A percentile compares a stretch with the other conserved stretches of the same genome.
Evolutionary conservation across 2,113 vertebrate species (phyloP).

Genomic region (Brienomyrus longianalis): DNA sequence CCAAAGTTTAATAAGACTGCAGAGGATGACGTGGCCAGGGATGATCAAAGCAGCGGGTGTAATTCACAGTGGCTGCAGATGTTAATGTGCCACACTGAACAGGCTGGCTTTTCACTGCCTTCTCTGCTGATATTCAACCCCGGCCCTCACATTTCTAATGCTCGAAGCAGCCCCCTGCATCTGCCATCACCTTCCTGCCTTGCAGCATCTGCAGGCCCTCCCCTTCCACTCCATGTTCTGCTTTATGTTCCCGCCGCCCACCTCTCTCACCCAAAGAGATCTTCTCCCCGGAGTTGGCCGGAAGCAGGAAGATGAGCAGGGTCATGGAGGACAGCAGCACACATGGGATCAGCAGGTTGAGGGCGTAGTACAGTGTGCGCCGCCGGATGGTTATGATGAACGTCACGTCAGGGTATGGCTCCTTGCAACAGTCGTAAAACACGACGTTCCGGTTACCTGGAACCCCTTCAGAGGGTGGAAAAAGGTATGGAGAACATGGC

Average conservation of each 20-base stretch:
- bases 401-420: conserved; percentile 66
- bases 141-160: neutral
- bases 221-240: neutral
- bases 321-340: conserved; percentile 67
- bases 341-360: conserved; percentile 68
- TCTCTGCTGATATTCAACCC: neutral
- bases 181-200: conserved; percentile 37
- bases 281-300: conserved; percentile 73
- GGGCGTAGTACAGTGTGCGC: conserved; percentile 65
- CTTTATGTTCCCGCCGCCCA: neutral
- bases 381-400: conserved; percentile 63
- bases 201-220: neutral
- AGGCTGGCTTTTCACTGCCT: neutral
- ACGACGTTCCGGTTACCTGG: conserved; percentile 54
- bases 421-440: conserved; percentile 66
- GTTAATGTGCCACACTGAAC: neutral
- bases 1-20: neutral
- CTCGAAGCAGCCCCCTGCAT: conserved; percentile 35
- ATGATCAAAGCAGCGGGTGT: neutral
- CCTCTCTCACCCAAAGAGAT: conserved; percentile 65
- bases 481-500: neutral
- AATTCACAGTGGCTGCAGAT: neutral
- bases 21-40: neutral
- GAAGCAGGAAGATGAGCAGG: conserved; percentile 67
- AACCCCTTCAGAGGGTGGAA: conserved; percentile 46